Evolutionary conservation across 2,113 vertebrate genomes (phyloP).

Genomic region (Maccullochella peelii): DNA sequence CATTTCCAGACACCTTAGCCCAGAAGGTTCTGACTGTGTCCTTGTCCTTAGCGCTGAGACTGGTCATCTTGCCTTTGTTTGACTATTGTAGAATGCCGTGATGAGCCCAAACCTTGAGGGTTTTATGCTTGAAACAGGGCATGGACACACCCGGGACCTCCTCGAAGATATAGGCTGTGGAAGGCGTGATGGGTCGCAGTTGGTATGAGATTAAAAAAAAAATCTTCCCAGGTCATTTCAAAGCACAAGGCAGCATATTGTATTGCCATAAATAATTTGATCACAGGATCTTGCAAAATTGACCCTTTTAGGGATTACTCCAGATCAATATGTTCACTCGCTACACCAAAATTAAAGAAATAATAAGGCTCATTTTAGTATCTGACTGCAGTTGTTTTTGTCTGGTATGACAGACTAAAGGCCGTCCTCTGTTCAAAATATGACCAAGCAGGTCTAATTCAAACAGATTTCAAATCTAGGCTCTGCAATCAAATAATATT

Average conservation of each 20-base stretch:
- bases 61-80: constrained; percentile 81
- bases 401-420: no score
- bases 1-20: constrained; percentile 70
- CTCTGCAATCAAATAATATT: neutral
- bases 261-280: neutral
- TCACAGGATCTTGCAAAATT: neutral
- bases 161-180: constrained; percentile 36
- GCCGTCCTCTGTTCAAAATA: no score
- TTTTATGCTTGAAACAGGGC: constrained; percentile 28
- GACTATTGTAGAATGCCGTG: constrained; percentile 11
- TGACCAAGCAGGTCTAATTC: neutral
- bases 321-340: neutral
- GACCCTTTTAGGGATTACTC: no score
- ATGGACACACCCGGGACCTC: constrained; percentile 45
- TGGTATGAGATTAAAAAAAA: constrained; percentile 18
- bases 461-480: constrained; percentile 34
- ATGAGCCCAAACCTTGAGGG: neutral
- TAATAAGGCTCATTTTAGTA: neutral
- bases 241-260: neutral
- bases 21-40: constrained; percentile 78
- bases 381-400: neutral
- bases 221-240: neutral
- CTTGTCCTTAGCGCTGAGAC: constrained; percentile 81
- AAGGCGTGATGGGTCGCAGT: neutral
- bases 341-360: neutral